Evolutionary conservation across 2,113 vertebrate species (phyloP), one percentile per base, ranked within the genome.

Genomic region (Paramormyrops kingsleyae): DNA sequence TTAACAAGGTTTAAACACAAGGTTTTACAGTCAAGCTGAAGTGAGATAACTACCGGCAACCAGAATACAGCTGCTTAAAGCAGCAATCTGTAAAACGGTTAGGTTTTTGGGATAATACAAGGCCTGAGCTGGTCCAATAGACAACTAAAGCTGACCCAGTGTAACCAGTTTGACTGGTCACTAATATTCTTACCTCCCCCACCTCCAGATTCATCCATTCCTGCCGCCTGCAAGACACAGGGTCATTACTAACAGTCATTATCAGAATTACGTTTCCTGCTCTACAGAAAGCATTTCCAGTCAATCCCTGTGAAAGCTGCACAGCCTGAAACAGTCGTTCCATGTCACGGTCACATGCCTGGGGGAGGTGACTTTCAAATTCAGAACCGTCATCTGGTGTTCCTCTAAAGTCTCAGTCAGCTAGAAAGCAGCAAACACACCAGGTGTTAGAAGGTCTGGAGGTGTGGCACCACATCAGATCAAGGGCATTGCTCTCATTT

Each of bases 341-440:
- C 12, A 19, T 19, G 1, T 52, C 3, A 21, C 27, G 56, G 13
- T 50, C 24, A 10, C 90, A 77, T 52, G 95, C 96, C 94, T 92
- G 74, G 27, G 47, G 70, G 35, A 1, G 89, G 49, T 89, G 31
- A 95, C 88, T 89, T 93, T 91, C 21, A 96, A 89, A 90, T 94
- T 92, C 12, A 95, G 90, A 62, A 96, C 92, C 0, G 3, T 90
- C 92, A 96, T 96, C 24, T 56, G 56, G 70, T 94, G 50, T 21
- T 49, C 74, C 0, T 92, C 91, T 8, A 96, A 91, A 87, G 88
- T 93, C 7, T 84, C 85, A 89, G 92, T 90, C 49, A 96, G 93
- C 96, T 96, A 77, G 46, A 70, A 90, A 90, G 21, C 91, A 77
- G 89, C 35, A 89, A 89, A 89, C 5, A 49, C 6, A 87, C 52